Percentiles rank a stretch among this genome's conserved stretches.
phyloP scores from a whole-genome alignment of 2,113 vertebrate genomes.

The Nyctereutes procyonoides region DNA sequence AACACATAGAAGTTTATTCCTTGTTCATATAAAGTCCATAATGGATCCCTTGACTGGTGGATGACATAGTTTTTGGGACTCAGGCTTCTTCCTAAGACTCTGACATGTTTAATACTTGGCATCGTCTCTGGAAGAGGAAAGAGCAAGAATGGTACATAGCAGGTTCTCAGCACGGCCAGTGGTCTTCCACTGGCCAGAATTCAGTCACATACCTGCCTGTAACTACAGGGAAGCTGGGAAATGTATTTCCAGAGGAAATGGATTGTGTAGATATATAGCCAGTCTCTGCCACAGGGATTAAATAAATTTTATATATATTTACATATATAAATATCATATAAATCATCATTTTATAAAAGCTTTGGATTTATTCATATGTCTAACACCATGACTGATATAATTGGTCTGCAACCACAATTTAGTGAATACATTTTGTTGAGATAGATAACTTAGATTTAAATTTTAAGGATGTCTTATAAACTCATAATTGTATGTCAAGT shows the following conservation, averaged over 20 bases:
- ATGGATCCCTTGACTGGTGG: not conserved
- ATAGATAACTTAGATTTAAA: not conserved
- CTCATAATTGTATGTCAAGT: not conserved
- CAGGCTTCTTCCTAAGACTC: not conserved
- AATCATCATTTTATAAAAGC: not conserved
- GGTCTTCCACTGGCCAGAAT: not conserved
- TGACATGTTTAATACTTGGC: not conserved
- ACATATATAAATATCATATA: not conserved
- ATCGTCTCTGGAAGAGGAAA: not conserved
- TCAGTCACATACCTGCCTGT: not conserved
- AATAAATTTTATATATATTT: not conserved
- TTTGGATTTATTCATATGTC: not conserved
- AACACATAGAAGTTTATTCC: not conserved
- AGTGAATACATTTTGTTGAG: not conserved
- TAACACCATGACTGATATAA: not conserved
- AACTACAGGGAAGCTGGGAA: not conserved
- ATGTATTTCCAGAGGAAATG: not conserved
- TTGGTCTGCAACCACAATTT: not conserved
- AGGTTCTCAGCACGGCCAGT: accelerated
- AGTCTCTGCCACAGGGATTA: not conserved
- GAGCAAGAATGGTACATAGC: not conserved
- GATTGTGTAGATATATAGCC: not conserved
- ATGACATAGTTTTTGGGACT: not conserved
- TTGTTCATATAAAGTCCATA: not conserved
- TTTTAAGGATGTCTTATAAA: not conserved